These are phyloP conservation scores for Meliscaeva auricollis DNA, from an alignment of 2,888 invertebrate species.

Conservation along the genomic window DNA sequence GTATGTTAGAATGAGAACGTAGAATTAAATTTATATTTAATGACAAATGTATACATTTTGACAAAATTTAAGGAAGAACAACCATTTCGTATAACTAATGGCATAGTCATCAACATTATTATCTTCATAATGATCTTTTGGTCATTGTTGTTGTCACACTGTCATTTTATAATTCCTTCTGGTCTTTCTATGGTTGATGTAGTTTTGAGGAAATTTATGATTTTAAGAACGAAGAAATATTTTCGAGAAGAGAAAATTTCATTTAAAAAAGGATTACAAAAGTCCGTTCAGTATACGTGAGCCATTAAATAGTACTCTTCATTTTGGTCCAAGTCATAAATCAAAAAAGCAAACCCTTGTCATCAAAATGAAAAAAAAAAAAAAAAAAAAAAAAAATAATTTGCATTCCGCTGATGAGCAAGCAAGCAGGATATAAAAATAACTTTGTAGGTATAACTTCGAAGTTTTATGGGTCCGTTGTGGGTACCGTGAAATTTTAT, in stretches of 20 bases:
- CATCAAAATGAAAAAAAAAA: not conserved
- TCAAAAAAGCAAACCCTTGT: constrained; percentile 23
- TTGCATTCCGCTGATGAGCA: not conserved
- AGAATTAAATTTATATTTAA: constrained; percentile 52
- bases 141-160: not conserved
- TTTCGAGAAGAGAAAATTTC: constrained; percentile 8
- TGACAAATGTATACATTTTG: constrained; percentile 51
- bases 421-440: not conserved
- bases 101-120: constrained; percentile 27
- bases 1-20: not conserved
- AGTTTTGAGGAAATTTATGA: constrained; percentile 30
- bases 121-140: not conserved
- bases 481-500: too few species aligned
- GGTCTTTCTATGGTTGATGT: constrained; percentile 3
- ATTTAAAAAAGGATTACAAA: constrained; percentile 34
- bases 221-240: not conserved
- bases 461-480: too few species aligned
- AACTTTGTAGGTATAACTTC: too few species aligned
- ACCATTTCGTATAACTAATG: constrained; percentile 21
- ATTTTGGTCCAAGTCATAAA: constrained; percentile 8
- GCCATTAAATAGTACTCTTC: constrained; percentile 9
- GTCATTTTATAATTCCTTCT: not conserved
- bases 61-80: constrained; percentile 10
- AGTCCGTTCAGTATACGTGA: constrained; percentile 21
- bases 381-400: not conserved